phyloP scores from a whole-genome alignment of 2,888 invertebrate species.

The Drosophila algonquin region DNA sequence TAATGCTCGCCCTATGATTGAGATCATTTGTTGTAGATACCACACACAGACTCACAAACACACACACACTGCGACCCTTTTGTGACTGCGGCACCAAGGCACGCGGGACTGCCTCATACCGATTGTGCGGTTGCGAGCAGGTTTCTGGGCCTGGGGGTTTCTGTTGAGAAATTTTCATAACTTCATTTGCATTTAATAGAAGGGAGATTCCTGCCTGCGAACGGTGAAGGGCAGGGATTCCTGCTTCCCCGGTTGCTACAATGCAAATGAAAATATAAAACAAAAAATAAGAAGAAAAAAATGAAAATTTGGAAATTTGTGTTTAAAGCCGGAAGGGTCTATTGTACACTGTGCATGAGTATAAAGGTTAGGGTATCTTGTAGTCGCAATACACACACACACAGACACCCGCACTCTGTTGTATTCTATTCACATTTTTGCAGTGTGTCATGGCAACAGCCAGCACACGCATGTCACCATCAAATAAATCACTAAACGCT shows the following conservation, averaged over 20 bases:
- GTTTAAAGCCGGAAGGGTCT: background rate
- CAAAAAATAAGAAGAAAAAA: constrained; percentile 50
- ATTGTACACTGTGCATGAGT: no score
- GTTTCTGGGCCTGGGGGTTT: constrained; percentile 35
- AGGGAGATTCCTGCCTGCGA: background rate
- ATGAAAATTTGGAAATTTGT: constrained; percentile 14
- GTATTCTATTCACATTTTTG: constrained; percentile 19
- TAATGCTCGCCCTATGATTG: constrained; percentile 69
- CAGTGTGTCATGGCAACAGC: constrained; percentile 42
- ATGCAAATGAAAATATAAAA: constrained; percentile 58
- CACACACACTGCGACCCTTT: constrained; percentile 22
- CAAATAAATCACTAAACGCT: constrained; percentile 79
- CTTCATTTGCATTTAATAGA: constrained; percentile 71
- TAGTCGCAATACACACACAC: background rate
- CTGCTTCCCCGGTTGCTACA: background rate
- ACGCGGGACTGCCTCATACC: background rate
- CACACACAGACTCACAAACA: background rate
- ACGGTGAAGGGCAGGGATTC: background rate
- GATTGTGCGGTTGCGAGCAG: background rate
- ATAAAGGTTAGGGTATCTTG: background rate
- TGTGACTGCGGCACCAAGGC: constrained; percentile 45
- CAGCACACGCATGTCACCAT: constrained; percentile 70
- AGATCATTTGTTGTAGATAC: constrained; percentile 67
- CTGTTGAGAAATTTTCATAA: constrained; percentile 62
- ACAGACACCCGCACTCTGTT: background rate